A percentile compares a stretch with the other conserved stretches of the same genome.
phyloP scores from a whole-genome alignment of 1,140 invertebrate species.

The Plodia interpunctella region DNA sequence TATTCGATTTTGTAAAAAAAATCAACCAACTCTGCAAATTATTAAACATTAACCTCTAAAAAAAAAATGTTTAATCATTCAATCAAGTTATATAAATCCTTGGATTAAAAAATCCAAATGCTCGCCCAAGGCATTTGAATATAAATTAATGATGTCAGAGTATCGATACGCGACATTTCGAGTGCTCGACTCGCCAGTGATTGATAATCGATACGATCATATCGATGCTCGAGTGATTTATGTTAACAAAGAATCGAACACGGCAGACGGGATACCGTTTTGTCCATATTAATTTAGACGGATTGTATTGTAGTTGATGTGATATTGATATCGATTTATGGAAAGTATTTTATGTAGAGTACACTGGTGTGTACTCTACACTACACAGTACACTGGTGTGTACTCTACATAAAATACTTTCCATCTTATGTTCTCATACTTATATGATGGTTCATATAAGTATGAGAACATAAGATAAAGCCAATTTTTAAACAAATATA shows the following conservation, averaged over 20 bases:
- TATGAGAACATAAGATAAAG: too few species aligned
- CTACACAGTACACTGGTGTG: too few species aligned
- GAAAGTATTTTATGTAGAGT: too few species aligned
- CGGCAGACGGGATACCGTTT: neutral
- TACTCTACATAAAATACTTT: too few species aligned
- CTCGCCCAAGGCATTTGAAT: conserved; percentile 6
- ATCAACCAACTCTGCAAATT: too few species aligned
- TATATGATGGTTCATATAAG: too few species aligned
- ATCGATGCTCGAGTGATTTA: conserved; percentile 1
- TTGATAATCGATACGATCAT: conserved; percentile 7
- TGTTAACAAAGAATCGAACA: conserved; percentile 6
- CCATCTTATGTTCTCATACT: too few species aligned
- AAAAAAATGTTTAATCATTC: neutral
- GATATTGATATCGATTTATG: too few species aligned
- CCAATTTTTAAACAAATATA: too few species aligned
- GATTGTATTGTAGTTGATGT: neutral
- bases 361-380: too few species aligned
- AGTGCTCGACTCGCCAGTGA: neutral
- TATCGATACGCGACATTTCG: conserved; percentile 2
- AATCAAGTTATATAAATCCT: neutral
- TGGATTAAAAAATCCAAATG: neutral
- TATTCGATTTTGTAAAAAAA: too few species aligned
- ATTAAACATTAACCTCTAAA: conserved; percentile 28
- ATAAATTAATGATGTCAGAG: conserved; percentile 7
- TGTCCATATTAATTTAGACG: conserved; percentile 7